A percentile compares a stretch with the other conserved stretches of the same genome.
phyloP scores from a whole-genome alignment of 2,797 vertebrate species.

The Chiroxiphia lanceolata region DNA sequence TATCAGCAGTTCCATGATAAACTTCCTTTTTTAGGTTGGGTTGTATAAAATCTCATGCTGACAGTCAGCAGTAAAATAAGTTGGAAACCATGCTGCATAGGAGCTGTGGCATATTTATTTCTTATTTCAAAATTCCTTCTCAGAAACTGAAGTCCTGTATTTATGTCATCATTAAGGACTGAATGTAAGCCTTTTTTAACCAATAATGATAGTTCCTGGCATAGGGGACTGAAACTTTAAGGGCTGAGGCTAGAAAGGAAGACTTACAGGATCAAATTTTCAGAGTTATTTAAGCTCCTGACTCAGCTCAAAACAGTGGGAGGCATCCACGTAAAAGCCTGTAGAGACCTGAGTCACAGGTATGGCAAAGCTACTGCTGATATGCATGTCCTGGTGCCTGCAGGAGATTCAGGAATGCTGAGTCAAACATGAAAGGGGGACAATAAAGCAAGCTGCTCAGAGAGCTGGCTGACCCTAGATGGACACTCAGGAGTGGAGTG shows the following conservation, averaged over 20 bases:
- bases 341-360: neutral
- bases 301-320: neutral
- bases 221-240: neutral
- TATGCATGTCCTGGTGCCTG: neutral
- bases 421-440: neutral
- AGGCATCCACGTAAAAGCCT: neutral
- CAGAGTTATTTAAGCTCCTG: neutral
- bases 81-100: neutral
- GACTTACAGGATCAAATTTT: neutral
- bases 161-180: neutral
- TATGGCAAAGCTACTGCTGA: neutral
- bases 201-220: neutral
- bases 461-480: neutral
- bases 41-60: slow-evolving; percentile 49
- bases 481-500: neutral
- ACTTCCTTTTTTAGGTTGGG: slow-evolving; percentile 2
- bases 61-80: slow-evolving; percentile 38
- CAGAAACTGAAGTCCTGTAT: slow-evolving; percentile 11
- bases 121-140: slow-evolving; percentile 18
- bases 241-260: neutral
- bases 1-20: slow-evolving; percentile 1
- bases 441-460: neutral
- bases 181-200: neutral
- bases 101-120: slow-evolving; percentile 23
- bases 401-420: neutral